Conservation (phyloP, 2,888 invertebrate species). For the Scrobipalpa atriplicella region DNA sequence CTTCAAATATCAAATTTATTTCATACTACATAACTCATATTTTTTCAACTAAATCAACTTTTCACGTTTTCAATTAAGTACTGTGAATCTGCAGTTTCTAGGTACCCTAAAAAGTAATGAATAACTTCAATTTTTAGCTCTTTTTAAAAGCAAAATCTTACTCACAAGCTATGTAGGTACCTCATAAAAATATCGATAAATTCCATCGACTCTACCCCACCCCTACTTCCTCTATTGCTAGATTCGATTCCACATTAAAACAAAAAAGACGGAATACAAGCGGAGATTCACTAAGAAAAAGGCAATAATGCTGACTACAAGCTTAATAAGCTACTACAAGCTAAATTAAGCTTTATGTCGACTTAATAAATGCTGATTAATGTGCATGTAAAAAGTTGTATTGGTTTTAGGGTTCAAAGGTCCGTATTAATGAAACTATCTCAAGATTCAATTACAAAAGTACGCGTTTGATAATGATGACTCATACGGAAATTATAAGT, state of each 20-base stretch:
- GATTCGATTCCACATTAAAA: conserved; percentile 69
- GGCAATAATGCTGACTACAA: conserved; percentile 53
- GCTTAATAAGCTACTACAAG: conserved; percentile 31
- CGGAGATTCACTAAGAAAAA: conserved; percentile 54
- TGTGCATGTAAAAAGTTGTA: neutral
- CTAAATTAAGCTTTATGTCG: conserved; percentile 30
- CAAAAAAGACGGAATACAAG: conserved; percentile 58
- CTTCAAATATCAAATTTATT: too few species aligned
- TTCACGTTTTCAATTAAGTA: too few species aligned
- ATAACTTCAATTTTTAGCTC: too few species aligned
- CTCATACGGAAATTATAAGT: too few species aligned
- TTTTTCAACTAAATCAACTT: too few species aligned
- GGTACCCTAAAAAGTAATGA: too few species aligned
- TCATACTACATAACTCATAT: too few species aligned
- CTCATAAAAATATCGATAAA: neutral
- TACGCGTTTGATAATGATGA: too few species aligned
- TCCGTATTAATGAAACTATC: neutral
- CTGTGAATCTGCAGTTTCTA: too few species aligned
- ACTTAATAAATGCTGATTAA: conserved; percentile 26
- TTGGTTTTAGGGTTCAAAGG: neutral
- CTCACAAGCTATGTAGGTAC: neutral
- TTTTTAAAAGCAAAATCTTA: too few species aligned
- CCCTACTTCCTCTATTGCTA: conserved; percentile 49
- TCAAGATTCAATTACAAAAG: too few species aligned
- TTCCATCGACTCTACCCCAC: conserved; percentile 35